phyloP scores from a whole-genome alignment of 2,888 invertebrate genomes.

The Anodontia alba region DNA sequence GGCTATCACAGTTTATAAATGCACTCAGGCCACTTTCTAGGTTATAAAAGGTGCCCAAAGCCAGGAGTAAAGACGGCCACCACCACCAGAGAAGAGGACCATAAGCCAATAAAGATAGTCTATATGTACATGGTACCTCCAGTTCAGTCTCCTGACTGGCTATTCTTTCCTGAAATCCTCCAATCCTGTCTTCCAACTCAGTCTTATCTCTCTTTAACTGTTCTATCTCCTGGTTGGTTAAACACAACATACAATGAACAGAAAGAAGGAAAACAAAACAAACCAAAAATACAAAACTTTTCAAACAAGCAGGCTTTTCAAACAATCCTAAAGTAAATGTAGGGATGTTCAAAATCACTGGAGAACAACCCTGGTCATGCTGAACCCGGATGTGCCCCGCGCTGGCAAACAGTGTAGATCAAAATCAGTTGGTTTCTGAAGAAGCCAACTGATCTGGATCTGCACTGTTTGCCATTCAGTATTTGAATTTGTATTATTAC shows the following conservation, averaged over 20 bases:
- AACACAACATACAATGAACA: conserved; percentile 37
- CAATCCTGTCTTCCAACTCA: conserved; percentile 48
- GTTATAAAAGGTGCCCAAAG: neutral
- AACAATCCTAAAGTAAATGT: no score
- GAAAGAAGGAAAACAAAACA: neutral
- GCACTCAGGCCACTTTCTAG: no score
- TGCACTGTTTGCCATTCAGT: no score
- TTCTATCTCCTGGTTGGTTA: conserved; percentile 42
- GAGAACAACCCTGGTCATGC: no score
- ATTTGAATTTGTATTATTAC: no score
- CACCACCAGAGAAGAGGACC: conserved; percentile 9
- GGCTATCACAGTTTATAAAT: no score
- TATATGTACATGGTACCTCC: conserved; percentile 48
- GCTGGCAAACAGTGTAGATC: no score
- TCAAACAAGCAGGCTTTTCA: neutral
- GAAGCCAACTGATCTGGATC: no score
- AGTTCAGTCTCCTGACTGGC: conserved; percentile 52
- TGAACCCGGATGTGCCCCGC: no score
- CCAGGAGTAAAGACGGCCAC: no score
- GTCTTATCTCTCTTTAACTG: conserved; percentile 27
- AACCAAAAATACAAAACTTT: neutral
- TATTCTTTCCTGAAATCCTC: conserved; percentile 46
- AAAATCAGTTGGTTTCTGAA: no score
- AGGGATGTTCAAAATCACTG: no score
- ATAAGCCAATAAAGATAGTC: neutral